Evolutionary conservation across 2,113 vertebrate genomes (phyloP).

Genomic region (Mesoclemmys tuberculata): DNA sequence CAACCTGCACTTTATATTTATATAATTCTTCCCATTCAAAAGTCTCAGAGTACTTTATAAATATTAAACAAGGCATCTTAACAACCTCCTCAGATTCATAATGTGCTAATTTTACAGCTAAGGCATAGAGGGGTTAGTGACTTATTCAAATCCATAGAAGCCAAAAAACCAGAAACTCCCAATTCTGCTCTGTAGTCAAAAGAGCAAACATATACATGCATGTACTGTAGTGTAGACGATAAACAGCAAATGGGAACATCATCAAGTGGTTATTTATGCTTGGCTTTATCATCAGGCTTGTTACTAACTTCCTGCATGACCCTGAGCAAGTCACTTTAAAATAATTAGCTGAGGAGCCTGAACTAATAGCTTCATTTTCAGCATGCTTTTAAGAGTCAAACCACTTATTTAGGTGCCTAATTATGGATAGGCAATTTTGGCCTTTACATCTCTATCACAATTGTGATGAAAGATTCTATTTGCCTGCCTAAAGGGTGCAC

Average conservation of each 20-base stretch:
- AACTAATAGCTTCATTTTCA: not conserved
- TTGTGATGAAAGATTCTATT: not conserved
- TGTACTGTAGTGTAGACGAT: not conserved
- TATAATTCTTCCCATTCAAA: not conserved
- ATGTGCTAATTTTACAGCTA: not conserved
- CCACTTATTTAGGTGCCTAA: not conserved
- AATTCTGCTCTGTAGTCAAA: not conserved
- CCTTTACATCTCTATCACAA: not conserved
- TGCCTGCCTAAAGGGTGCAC: not conserved
- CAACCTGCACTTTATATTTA: not conserved
- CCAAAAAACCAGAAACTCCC: not conserved
- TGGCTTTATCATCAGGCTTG: not conserved
- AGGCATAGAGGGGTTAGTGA: not conserved
- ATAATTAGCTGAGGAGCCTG: not conserved
- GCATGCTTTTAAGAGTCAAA: not conserved
- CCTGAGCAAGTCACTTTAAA: slow-evolving; percentile 2
- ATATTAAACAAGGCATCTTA: not conserved
- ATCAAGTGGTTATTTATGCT: not conserved
- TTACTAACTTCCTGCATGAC: not conserved
- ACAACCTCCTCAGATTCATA: not conserved
- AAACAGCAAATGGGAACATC: not conserved
- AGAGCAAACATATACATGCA: not conserved
- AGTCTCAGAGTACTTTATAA: not conserved
- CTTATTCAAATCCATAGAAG: not conserved
- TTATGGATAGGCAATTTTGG: not conserved